These are phyloP conservation scores for Rhopalosiphum padi DNA, from an alignment of 1,140 invertebrate genomes.

Conservation along the genomic window DNA sequence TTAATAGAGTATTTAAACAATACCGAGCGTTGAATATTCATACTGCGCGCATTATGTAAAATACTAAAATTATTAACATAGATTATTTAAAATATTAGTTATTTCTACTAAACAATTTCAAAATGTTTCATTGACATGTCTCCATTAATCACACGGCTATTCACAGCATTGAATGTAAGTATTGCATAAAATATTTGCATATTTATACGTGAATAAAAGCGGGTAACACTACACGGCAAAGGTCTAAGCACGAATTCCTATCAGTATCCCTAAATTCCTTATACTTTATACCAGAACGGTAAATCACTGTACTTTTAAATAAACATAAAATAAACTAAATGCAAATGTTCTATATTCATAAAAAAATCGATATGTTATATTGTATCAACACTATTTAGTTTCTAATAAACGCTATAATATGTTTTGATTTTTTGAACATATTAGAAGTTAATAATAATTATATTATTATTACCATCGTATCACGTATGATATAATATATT, in stretches of 20 bases:
- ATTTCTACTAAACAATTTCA: constrained; percentile 17
- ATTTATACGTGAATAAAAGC: neutral
- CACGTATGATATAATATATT: no score
- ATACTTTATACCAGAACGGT: neutral
- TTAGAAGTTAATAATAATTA: neutral
- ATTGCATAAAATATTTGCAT: neutral
- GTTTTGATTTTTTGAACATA: neutral
- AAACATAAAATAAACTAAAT: neutral
- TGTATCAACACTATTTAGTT: neutral
- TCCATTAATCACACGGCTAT: neutral
- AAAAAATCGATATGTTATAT: neutral
- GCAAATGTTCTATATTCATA: neutral
- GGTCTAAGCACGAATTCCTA: neutral
- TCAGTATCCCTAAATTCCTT: neutral
- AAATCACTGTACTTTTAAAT: neutral
- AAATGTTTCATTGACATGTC: constrained; percentile 11
- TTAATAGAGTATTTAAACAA: neutral
- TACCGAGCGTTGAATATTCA: neutral
- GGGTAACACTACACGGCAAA: neutral
- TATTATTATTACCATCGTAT: no score
- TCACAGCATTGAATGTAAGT: neutral
- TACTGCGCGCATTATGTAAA: neutral
- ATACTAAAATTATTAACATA: constrained; percentile 12
- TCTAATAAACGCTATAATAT: neutral
- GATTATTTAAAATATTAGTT: constrained; percentile 15